These are phyloP conservation scores for Lepidotrigona ventralis DNA, from an alignment of 1,140 invertebrate genomes.

Conservation along the genomic window DNA sequence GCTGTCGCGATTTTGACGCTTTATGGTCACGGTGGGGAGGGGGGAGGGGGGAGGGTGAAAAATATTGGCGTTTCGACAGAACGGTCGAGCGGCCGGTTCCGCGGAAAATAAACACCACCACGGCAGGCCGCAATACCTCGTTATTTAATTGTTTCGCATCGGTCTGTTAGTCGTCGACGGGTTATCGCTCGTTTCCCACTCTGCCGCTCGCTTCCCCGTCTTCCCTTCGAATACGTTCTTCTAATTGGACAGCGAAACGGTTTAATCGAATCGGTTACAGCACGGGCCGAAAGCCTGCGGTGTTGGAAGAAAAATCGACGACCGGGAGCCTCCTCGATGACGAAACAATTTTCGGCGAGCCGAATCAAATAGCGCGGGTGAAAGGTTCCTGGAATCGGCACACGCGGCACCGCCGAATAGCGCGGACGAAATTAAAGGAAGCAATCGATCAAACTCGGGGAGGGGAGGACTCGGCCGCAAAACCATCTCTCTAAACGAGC, in stretches of 20 bases:
- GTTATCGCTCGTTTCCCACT: slow-evolving; percentile 19
- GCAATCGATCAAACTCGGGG: neutral
- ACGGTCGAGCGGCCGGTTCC: neutral
- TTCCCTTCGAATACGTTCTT: neutral
- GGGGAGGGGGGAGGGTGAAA: slow-evolving; percentile 6
- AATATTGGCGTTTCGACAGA: slow-evolving; percentile 55
- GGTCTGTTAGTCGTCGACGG: slow-evolving; percentile 20
- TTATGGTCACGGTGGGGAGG: slow-evolving; percentile 8
- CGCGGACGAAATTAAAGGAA: slow-evolving; percentile 24
- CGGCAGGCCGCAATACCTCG: slow-evolving; percentile 28
- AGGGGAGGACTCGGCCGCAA: neutral
- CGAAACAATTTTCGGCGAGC: neutral
- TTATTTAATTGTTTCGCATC: slow-evolving; percentile 52
- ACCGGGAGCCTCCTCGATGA: neutral
- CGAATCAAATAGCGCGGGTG: neutral
- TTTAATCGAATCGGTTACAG: slow-evolving; percentile 14
- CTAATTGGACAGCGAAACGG: neutral
- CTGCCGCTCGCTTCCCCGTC: too few species aligned
- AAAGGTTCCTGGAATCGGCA: too few species aligned
- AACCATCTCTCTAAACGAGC: slow-evolving; percentile 5
- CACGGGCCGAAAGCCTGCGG: slow-evolving; percentile 2
- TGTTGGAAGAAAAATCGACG: slow-evolving; percentile 18
- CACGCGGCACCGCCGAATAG: neutral
- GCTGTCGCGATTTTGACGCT: slow-evolving; percentile 60
- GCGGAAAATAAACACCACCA: slow-evolving; percentile 46